Evolutionary conservation across 2,888 invertebrate genomes (phyloP).

Genomic region (Morpho achilles): DNA sequence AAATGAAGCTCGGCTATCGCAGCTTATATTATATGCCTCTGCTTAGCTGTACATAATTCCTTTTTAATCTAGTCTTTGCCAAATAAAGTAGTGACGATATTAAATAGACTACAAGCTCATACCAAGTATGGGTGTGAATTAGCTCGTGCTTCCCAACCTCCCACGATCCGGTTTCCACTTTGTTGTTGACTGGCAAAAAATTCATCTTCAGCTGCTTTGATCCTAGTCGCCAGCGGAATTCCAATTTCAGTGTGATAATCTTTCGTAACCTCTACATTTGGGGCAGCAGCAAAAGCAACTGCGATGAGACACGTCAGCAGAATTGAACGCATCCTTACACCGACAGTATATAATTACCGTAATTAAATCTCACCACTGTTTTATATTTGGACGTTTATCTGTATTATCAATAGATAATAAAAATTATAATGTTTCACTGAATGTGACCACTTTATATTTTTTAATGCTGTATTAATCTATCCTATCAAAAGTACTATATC

Average conservation of each 20-base stretch:
- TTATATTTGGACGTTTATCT: too few species aligned
- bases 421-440: too few species aligned
- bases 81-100: too few species aligned
- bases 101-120: neutral
- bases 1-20: too few species aligned
- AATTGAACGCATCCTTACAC: constrained; percentile 9
- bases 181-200: neutral
- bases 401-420: too few species aligned
- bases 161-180: neutral
- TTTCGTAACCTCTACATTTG: neutral
- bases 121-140: constrained; percentile 8
- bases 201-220: constrained; percentile 5
- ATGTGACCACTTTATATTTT: too few species aligned
- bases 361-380: too few species aligned
- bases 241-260: constrained; percentile 1
- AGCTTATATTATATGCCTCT: too few species aligned
- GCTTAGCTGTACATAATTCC: too few species aligned
- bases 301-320: neutral
- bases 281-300: neutral
- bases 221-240: neutral
- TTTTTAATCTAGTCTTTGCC: too few species aligned
- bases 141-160: constrained; percentile 1
- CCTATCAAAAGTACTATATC: too few species aligned
- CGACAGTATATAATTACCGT: neutral
- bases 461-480: too few species aligned